These are phyloP conservation scores for Peromyscus nudipes DNA, from an alignment of 2,797 vertebrate species.

Conservation along the genomic window DNA sequence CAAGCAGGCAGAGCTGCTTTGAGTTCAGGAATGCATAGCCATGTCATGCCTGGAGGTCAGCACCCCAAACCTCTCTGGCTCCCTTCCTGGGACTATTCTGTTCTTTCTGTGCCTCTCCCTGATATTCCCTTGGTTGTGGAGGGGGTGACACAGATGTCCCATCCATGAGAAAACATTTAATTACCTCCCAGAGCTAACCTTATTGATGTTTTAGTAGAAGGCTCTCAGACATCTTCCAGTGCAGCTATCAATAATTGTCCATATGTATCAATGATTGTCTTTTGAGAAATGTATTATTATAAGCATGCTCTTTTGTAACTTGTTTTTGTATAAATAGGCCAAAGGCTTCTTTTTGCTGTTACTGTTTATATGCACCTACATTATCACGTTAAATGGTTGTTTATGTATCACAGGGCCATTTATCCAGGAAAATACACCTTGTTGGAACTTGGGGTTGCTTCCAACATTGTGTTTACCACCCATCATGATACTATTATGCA, in stretches of 20 bases:
- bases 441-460: background rate
- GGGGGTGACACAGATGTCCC: background rate
- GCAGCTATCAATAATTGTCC: background rate
- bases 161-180: background rate
- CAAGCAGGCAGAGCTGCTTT: background rate
- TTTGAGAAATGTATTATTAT: background rate
- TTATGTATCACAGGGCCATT: background rate
- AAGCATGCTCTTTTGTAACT: background rate
- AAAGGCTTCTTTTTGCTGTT: background rate
- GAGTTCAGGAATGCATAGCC: background rate
- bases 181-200: background rate
- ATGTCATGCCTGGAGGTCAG: background rate
- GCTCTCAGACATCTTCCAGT: background rate
- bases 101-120: background rate
- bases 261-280: background rate
- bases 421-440: background rate
- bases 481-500: background rate
- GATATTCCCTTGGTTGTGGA: background rate
- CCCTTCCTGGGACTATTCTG: background rate
- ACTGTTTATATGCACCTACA: background rate
- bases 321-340: background rate
- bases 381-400: background rate
- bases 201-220: background rate
- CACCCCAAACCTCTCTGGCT: background rate
- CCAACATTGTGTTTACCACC: background rate